Conservation (phyloP, 2,797 vertebrate species). For the Lepidocolaptes lacrymiger region DNA sequence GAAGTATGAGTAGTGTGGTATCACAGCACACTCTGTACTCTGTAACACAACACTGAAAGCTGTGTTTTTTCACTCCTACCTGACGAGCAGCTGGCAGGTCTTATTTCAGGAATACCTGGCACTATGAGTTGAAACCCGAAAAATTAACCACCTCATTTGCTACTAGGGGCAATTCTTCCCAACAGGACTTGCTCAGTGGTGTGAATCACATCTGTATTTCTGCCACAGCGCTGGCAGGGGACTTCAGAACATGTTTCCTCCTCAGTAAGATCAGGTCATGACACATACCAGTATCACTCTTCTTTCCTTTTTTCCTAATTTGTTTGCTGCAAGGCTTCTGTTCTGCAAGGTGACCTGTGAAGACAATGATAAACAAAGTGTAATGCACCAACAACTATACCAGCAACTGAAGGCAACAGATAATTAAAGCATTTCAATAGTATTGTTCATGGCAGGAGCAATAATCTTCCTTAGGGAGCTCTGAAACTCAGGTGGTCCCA, state of each 20-base stretch:
- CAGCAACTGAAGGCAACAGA: neutral
- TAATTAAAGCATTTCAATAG: slow-evolving; percentile 34
- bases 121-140: neutral
- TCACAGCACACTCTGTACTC: fast-evolving
- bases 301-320: neutral
- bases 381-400: neutral
- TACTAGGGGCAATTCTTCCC: neutral
- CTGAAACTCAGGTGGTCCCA: neutral
- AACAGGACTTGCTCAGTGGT: neutral
- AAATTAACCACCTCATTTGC: neutral
- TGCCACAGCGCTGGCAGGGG: neutral
- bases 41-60: neutral
- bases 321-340: neutral
- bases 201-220: neutral
- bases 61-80: neutral
- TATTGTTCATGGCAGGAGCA: neutral
- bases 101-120: neutral
- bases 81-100: neutral
- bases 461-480: neutral
- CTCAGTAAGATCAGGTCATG: neutral
- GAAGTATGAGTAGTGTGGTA: fast-evolving
- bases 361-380: neutral
- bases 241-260: neutral
- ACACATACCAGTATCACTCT: neutral
- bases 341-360: neutral